phyloP scores from a whole-genome alignment of 2,113 vertebrate genomes.

The Barnardius zonarius region DNA sequence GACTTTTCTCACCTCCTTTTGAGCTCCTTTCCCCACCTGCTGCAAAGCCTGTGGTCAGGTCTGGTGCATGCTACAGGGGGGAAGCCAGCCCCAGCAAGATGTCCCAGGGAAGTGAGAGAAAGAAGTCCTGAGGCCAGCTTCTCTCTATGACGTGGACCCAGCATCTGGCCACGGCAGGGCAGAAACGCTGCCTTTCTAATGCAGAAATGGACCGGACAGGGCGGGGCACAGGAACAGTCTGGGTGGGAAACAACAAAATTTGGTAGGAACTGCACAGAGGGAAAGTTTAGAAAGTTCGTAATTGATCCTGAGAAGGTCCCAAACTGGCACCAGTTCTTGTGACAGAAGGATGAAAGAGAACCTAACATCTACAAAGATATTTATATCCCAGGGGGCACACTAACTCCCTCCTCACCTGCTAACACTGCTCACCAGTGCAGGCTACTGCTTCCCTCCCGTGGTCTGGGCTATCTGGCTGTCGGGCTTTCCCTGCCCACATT shows the following conservation, averaged over 20 bases:
- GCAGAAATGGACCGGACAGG: neutral
- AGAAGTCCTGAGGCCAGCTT: neutral
- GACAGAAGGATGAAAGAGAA: neutral
- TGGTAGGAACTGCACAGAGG: neutral
- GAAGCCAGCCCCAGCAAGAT: neutral
- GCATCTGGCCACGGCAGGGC: neutral
- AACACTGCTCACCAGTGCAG: neutral
- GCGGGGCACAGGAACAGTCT: accelerated
- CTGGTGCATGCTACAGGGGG: accelerated
- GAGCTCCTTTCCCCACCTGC: neutral
- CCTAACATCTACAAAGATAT: neutral
- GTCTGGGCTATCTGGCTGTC: neutral
- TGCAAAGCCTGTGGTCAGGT: neutral
- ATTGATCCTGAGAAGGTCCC: neutral
- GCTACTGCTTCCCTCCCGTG: neutral
- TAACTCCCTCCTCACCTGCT: neutral
- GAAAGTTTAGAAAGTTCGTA: neutral
- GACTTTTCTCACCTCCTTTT: neutral
- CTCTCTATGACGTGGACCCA: neutral
- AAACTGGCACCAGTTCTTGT: neutral
- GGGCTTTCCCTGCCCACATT: accelerated
- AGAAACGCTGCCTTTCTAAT: neutral
- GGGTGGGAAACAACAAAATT: neutral
- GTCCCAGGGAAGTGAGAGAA: accelerated
- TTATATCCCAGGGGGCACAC: neutral